These are phyloP conservation scores for Acromyrmex heyeri DNA, from an alignment of 1,140 invertebrate genomes.

Conservation along the genomic window DNA sequence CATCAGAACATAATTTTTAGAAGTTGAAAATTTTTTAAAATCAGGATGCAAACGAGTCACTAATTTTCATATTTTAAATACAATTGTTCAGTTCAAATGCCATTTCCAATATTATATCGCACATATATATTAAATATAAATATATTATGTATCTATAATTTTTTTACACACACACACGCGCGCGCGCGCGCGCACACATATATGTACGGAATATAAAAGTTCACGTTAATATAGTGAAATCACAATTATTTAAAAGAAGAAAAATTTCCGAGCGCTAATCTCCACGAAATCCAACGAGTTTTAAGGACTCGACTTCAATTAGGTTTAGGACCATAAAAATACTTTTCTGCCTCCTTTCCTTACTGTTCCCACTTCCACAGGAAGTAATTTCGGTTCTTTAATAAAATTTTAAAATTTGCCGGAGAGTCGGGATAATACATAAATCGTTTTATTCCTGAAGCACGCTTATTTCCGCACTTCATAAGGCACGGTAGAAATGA, in stretches of 20 bases:
- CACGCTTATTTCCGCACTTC: slow-evolving; percentile 59
- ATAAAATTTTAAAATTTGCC: slow-evolving; percentile 79
- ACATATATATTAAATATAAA: not conserved
- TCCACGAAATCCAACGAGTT: slow-evolving; percentile 58
- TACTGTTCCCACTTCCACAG: slow-evolving; percentile 61
- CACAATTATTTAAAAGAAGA: slow-evolving; percentile 66
- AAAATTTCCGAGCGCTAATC: slow-evolving; percentile 67
- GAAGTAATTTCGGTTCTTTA: slow-evolving; percentile 78
- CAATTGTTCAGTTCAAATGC: not conserved
- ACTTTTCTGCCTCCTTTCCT: slow-evolving; percentile 54
- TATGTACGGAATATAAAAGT: not conserved
- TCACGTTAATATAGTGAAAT: not conserved
- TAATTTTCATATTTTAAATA: not conserved
- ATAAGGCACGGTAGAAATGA: slow-evolving; percentile 19
- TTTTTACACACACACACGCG: not conserved
- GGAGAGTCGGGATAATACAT: slow-evolving; percentile 60
- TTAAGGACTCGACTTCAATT: slow-evolving; percentile 77
- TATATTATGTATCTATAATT: not conserved
- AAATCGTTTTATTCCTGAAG: slow-evolving; percentile 65
- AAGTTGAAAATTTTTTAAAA: not conserved
- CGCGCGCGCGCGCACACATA: not conserved
- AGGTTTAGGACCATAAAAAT: slow-evolving; percentile 78
- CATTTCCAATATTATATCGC: not conserved
- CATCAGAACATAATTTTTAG: not conserved
- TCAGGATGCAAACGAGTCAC: not conserved